Percentiles rank a stretch among this genome's conserved stretches.
Conservation (phyloP, 2,797 vertebrate genomes). For the Sebastes wilsoni region DNA sequence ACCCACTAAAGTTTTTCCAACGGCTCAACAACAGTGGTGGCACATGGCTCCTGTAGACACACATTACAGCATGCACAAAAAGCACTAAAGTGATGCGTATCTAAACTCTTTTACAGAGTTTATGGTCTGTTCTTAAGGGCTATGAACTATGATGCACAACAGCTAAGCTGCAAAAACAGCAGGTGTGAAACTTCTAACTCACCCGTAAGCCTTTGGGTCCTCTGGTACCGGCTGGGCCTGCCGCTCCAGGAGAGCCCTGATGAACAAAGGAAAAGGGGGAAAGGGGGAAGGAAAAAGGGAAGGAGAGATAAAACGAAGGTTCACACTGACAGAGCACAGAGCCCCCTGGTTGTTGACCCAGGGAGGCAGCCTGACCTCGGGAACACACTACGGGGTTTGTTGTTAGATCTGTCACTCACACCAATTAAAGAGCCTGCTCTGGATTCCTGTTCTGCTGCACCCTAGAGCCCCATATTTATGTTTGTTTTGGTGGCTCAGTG, state of each 20-base stretch:
- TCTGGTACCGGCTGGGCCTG: slow-evolving; percentile 87
- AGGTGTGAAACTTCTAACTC: slow-evolving; percentile 63
- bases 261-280: slow-evolving; percentile 47
- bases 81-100: not conserved
- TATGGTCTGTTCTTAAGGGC: not conserved
- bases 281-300: not conserved
- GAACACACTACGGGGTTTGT: slow-evolving; percentile 76
- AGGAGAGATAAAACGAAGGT: slow-evolving; percentile 65
- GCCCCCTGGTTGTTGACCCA: slow-evolving; percentile 64
- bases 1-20: slow-evolving; percentile 21
- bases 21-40: slow-evolving; percentile 6
- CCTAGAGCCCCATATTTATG: slow-evolving; percentile 71
- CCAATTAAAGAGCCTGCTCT: slow-evolving; percentile 72
- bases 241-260: slow-evolving; percentile 89
- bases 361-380: slow-evolving; percentile 59
- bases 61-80: not conserved
- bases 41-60: slow-evolving; percentile 13
- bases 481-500: slow-evolving; percentile 77
- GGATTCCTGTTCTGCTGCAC: slow-evolving; percentile 68
- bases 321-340: slow-evolving; percentile 69
- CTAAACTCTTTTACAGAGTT: not conserved
- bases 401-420: slow-evolving; percentile 77
- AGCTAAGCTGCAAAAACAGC: slow-evolving; percentile 11
- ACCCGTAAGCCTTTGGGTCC: slow-evolving; percentile 93
- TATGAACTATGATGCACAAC: not conserved